These are phyloP conservation scores for Leptinotarsa juncta DNA, from an alignment of 2,888 invertebrate genomes.

Conservation along the genomic window DNA sequence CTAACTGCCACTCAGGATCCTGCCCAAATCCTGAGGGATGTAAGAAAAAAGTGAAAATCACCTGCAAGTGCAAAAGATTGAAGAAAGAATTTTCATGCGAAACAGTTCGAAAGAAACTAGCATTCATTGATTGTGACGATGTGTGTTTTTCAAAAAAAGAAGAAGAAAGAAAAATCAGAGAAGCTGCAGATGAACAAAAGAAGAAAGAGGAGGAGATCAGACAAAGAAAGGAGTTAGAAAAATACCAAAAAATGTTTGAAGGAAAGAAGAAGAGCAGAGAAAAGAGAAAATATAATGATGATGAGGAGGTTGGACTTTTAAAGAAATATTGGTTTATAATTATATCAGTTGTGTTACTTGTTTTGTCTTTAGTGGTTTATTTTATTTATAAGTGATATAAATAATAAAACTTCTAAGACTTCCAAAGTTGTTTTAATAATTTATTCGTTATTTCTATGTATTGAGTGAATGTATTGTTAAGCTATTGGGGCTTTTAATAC, in stretches of 20 bases:
- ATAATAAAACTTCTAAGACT: background rate
- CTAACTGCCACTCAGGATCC: conserved; percentile 78
- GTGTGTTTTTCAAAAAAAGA: conserved; percentile 72
- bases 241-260: conserved; percentile 80
- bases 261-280: conserved; percentile 73
- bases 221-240: conserved; percentile 79
- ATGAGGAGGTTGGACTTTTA: conserved; percentile 59
- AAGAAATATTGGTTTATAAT: conserved; percentile 64
- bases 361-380: conserved; percentile 30
- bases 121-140: conserved; percentile 73
- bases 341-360: conserved; percentile 19
- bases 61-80: conserved; percentile 82
- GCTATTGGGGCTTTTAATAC: no score
- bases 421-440: background rate
- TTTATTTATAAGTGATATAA: conserved; percentile 11
- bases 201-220: conserved; percentile 74
- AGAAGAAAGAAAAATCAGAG: conserved; percentile 69
- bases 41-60: conserved; percentile 81
- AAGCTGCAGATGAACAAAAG: conserved; percentile 70
- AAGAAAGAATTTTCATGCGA: conserved; percentile 81
- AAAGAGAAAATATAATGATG: conserved; percentile 63
- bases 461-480: background rate
- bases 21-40: conserved; percentile 79
- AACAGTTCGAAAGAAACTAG: conserved; percentile 67
- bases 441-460: background rate